phyloP scores from a whole-genome alignment of 2,113 vertebrate species.

The Euleptes europaea region DNA sequence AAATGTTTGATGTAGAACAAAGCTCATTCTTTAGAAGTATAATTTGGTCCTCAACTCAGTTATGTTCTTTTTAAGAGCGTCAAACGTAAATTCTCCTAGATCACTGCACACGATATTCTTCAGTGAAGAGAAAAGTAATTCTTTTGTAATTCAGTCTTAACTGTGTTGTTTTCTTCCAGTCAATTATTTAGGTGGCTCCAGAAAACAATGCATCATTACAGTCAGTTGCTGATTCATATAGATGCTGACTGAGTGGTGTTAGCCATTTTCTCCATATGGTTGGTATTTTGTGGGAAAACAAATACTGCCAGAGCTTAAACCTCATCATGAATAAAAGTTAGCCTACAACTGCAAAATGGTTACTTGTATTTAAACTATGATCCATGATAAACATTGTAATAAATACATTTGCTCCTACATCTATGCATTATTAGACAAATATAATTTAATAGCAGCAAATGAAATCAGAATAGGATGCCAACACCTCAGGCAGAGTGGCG shows the following conservation, averaged over 20 bases:
- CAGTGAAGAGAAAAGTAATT: constrained; percentile 58
- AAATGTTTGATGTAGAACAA: constrained; percentile 35
- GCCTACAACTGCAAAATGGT: constrained; percentile 57
- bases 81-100: constrained; percentile 55
- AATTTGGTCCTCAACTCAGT: constrained; percentile 53
- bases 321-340: constrained; percentile 49
- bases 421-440: constrained; percentile 44
- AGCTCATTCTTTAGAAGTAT: constrained; percentile 58
- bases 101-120: constrained; percentile 43
- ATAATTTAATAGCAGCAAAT: constrained; percentile 65
- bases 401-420: constrained; percentile 59
- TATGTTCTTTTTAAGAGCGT: constrained; percentile 48
- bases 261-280: constrained; percentile 62
- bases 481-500: constrained; percentile 62
- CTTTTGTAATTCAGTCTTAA: constrained; percentile 60
- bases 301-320: constrained; percentile 58
- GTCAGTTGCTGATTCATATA: constrained; percentile 66
- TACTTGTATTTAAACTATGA: constrained; percentile 64
- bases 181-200: constrained; percentile 70
- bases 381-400: constrained; percentile 59
- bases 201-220: constrained; percentile 71
- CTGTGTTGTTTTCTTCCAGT: constrained; percentile 68
- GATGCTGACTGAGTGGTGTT: constrained; percentile 52
- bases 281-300: constrained; percentile 59
- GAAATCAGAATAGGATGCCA: constrained; percentile 64